These are phyloP conservation scores for Trissolcus brochymenae DNA, from an alignment of 2,888 invertebrate genomes.

Conservation along the genomic window DNA sequence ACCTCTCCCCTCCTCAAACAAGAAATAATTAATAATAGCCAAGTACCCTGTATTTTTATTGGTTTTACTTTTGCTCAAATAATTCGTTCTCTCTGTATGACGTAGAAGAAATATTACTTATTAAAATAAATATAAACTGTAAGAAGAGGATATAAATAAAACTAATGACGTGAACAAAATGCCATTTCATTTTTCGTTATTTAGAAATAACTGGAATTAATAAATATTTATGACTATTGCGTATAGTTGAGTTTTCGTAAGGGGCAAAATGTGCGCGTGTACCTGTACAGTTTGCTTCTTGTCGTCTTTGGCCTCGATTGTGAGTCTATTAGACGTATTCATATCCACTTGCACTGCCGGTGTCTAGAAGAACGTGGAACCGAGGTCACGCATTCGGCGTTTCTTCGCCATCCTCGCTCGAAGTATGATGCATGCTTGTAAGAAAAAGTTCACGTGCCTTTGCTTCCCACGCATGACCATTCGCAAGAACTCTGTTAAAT, in stretches of 20 bases:
- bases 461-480: constrained; percentile 71
- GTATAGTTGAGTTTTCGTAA: background rate
- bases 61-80: too few species aligned
- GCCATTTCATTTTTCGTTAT: background rate
- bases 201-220: constrained; percentile 6
- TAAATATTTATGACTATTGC: constrained; percentile 16
- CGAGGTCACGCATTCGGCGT: constrained; percentile 70
- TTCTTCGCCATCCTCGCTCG: constrained; percentile 67
- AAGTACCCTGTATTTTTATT: too few species aligned
- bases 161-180: too few species aligned
- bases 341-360: constrained; percentile 65
- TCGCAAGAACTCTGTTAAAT: constrained; percentile 68
- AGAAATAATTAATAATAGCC: too few species aligned
- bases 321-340: constrained; percentile 56
- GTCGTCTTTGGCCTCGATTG: constrained; percentile 40
- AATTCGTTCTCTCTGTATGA: too few species aligned
- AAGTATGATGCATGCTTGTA: constrained; percentile 62
- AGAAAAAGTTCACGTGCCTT: constrained; percentile 70
- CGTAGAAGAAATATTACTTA: too few species aligned
- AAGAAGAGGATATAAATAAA: too few species aligned
- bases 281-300: constrained; percentile 12
- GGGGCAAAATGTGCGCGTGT: constrained; percentile 23
- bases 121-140: too few species aligned
- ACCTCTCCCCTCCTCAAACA: too few species aligned
- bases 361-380: constrained; percentile 62